Conservation (phyloP, 1,140 invertebrate genomes). For the Plutomurus gul region DNA sequence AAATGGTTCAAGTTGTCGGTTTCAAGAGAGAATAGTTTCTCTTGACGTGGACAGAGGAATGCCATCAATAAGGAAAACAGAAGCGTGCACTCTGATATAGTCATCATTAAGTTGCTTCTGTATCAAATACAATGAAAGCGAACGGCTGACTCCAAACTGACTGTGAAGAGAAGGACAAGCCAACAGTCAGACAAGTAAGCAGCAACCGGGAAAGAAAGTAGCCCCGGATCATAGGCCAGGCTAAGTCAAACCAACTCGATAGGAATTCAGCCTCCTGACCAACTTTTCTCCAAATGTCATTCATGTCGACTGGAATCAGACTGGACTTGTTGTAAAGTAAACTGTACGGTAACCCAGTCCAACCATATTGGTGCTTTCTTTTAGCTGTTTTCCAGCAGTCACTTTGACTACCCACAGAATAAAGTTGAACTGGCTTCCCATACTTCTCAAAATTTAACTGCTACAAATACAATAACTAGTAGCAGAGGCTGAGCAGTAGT, state of each 20-base stretch:
- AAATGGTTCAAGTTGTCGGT: conserved; percentile 37
- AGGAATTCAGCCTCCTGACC: conserved; percentile 35
- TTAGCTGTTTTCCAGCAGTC: too few relatives aligned
- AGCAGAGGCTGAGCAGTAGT: too few relatives aligned
- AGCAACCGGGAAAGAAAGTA: neutral
- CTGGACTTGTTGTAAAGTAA: too few relatives aligned
- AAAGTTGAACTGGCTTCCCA: too few relatives aligned
- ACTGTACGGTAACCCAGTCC: too few relatives aligned
- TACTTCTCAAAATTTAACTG: too few relatives aligned
- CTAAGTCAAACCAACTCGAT: conserved; percentile 2
- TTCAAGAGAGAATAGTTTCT: conserved; percentile 31
- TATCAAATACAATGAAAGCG: conserved; percentile 23
- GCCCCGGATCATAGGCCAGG: neutral
- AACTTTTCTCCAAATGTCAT: conserved; percentile 37
- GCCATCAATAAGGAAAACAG: conserved; percentile 38
- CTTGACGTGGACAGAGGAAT: conserved; percentile 36
- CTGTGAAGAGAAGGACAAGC: neutral
- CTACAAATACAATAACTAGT: too few relatives aligned
- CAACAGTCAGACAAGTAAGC: neutral
- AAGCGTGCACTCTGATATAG: neutral
- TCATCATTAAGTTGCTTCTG: conserved; percentile 34
- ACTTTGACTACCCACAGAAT: too few relatives aligned
- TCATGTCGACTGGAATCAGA: neutral
- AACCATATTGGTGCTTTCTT: too few relatives aligned
- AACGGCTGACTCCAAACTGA: neutral